These are phyloP conservation scores for Muschampia plurimacula DNA, from an alignment of 2,888 invertebrate species.

Conservation along the genomic window DNA sequence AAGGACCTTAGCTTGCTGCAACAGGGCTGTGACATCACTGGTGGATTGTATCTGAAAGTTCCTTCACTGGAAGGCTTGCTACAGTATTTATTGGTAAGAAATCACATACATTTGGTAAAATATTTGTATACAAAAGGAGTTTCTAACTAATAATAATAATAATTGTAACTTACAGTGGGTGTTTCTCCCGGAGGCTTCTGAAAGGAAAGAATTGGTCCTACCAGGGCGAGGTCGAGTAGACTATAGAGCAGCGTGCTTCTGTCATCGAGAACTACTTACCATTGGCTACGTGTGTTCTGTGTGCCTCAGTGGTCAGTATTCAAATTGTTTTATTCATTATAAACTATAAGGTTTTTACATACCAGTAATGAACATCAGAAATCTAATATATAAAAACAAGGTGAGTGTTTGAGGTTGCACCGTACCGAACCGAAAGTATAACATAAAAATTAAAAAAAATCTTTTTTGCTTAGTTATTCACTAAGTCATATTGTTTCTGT, in stretches of 20 bases:
- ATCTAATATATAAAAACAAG: no score
- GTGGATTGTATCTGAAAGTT: slow-evolving; percentile 95
- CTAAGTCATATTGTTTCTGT: no score
- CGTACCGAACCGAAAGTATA: no score
- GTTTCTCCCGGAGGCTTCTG: slow-evolving; percentile 94
- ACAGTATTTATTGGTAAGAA: slow-evolving; percentile 92
- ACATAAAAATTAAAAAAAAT: no score
- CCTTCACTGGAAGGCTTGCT: slow-evolving; percentile 94
- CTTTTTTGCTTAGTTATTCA: no score
- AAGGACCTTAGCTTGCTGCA: slow-evolving; percentile 96
- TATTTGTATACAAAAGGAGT: no score
- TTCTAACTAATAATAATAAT: no score
- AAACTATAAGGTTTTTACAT: no score
- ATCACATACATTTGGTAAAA: background rate
- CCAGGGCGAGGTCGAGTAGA: slow-evolving; percentile 97
- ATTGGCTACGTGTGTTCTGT: slow-evolving; percentile 99
- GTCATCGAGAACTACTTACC: slow-evolving; percentile 97
- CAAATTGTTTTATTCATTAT: slow-evolving; percentile 86
- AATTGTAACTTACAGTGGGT: slow-evolving; percentile 89
- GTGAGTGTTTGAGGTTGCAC: no score
- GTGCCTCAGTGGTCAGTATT: slow-evolving; percentile 94
- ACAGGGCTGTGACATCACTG: slow-evolving; percentile 98
- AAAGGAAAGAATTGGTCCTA: slow-evolving; percentile 91
- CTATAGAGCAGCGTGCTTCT: slow-evolving; percentile 99
- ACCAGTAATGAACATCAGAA: no score